Percentiles rank a stretch among this genome's conserved stretches.
Evolutionary conservation across 2,113 vertebrate genomes (phyloP).

Genomic region (Phaethornis superciliosus): DNA sequence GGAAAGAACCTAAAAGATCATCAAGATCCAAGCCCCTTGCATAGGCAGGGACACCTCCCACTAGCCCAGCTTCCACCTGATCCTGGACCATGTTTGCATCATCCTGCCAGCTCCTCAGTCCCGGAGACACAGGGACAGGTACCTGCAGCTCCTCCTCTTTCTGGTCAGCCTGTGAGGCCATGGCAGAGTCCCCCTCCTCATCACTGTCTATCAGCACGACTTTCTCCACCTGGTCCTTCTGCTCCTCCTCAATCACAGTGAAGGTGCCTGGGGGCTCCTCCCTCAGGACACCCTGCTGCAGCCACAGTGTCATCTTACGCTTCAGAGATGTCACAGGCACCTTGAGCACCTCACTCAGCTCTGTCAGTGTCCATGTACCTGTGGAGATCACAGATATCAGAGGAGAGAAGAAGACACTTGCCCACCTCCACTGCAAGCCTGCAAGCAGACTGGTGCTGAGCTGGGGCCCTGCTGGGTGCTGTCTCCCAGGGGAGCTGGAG

Average conservation of each 20-base stretch:
- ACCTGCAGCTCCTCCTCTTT: conserved; percentile 98
- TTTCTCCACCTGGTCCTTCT: conserved; percentile 85
- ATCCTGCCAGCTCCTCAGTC: accelerated
- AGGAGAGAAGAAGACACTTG: neutral
- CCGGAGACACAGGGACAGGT: accelerated
- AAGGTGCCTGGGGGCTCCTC: conserved; percentile 88
- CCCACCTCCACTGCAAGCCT: neutral
- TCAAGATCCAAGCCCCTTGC: no score
- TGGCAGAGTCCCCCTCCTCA: conserved; percentile 94
- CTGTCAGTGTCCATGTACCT: conserved; percentile 90
- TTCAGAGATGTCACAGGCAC: conserved; percentile 87
- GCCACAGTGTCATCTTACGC: conserved; percentile 92
- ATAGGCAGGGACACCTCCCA: no score
- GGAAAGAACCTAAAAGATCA: no score
- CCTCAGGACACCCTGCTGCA: conserved; percentile 93
- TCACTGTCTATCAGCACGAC: conserved; percentile 95
- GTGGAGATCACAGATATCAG: accelerated
- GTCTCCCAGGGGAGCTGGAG: neutral
- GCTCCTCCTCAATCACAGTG: conserved; percentile 87
- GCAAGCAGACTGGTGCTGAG: neutral
- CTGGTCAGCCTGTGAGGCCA: conserved; percentile 95
- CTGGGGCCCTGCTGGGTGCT: neutral
- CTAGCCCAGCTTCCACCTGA: no score
- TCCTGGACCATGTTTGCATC: neutral
- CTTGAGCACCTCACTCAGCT: conserved; percentile 87